Evolutionary conservation across 2,888 invertebrate species (phyloP).

Genomic region (Drosophila ezoana): DNA sequence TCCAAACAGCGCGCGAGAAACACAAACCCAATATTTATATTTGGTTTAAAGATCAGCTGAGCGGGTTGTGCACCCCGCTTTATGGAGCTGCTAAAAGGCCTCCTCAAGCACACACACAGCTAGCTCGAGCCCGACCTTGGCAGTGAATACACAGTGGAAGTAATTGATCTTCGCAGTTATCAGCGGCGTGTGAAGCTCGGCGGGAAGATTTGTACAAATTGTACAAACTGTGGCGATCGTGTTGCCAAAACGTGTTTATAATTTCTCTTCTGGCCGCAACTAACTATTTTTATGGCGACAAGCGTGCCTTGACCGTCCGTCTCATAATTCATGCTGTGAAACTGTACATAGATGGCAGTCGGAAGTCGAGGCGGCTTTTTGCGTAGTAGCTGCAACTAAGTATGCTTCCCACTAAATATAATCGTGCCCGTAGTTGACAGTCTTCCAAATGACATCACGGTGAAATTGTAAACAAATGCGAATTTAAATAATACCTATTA

Average conservation of each 20-base stretch:
- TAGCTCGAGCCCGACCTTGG: constrained; percentile 26
- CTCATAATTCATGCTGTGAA: constrained; percentile 14
- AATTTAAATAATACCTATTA: constrained; percentile 18
- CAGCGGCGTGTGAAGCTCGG: constrained; percentile 1
- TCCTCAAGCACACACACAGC: not conserved
- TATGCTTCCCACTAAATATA: constrained; percentile 22
- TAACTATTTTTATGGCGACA: not conserved
- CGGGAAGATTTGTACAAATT: constrained; percentile 21
- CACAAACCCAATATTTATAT: constrained; percentile 58
- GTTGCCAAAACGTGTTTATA: constrained; percentile 53
- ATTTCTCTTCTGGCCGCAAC: constrained; percentile 40
- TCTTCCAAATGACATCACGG: constrained; percentile 57
- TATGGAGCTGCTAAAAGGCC: constrained; percentile 39
- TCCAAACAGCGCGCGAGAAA: constrained; percentile 35
- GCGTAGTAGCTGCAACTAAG: not conserved
- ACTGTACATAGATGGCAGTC: constrained; percentile 1
- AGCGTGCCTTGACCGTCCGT: constrained; percentile 7
- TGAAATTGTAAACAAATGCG: constrained; percentile 43
- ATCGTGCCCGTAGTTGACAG: constrained; percentile 54
- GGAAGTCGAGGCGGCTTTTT: constrained; percentile 32
- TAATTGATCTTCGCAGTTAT: constrained; percentile 18
- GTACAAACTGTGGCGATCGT: constrained; percentile 18
- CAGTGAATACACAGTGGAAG: constrained; percentile 17
- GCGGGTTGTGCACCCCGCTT: constrained; percentile 27
- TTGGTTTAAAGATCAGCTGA: constrained; percentile 43